These are phyloP conservation scores for Spisula subtruncata DNA, from an alignment of 2,888 invertebrate species.

Conservation along the genomic window DNA sequence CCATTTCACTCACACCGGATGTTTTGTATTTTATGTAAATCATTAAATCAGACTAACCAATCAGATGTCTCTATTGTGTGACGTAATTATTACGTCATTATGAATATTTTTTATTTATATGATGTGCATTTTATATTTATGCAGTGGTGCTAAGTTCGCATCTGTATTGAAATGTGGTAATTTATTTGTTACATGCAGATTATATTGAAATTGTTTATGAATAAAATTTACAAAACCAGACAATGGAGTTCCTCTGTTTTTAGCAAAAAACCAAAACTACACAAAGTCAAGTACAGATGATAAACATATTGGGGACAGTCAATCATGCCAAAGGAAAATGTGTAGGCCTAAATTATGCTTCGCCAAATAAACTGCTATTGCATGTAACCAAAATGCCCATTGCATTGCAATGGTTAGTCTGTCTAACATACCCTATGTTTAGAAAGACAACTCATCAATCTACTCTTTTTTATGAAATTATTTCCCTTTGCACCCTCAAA, in stretches of 20 bases:
- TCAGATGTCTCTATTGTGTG: conserved; percentile 3
- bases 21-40: conserved; percentile 18
- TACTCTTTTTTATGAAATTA: no score
- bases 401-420: no score
- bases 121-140: conserved; percentile 45
- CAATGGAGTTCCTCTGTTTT: neutral
- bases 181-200: conserved; percentile 42
- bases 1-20: neutral
- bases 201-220: conserved; percentile 46
- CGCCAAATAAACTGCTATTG: no score
- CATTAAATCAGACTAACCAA: conserved; percentile 17
- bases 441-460: no score
- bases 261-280: no score
- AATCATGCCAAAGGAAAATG: no score
- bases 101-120: conserved; percentile 19
- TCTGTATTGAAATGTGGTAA: conserved; percentile 33
- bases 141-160: conserved; percentile 56
- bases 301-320: no score
- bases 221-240: conserved; percentile 31
- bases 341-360: no score
- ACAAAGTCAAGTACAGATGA: no score
- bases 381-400: no score
- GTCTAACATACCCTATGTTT: no score
- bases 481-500: no score
- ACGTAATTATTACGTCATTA: neutral